phyloP scores from a whole-genome alignment of 2,797 vertebrate species.

The Pseudochaenichthys georgianus region DNA sequence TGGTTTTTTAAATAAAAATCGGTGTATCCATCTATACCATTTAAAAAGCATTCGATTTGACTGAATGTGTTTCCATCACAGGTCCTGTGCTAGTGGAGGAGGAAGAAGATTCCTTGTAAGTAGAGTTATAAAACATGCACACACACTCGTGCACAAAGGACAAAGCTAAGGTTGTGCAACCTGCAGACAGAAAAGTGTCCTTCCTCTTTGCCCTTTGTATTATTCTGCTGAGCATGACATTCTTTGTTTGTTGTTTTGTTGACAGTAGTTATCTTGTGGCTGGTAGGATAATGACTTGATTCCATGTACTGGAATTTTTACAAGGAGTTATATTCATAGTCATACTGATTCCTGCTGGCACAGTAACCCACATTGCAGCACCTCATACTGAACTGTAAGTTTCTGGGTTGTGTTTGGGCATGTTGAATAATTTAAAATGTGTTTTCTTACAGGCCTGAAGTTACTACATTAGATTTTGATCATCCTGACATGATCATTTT shows the following conservation, averaged over 20 bases:
- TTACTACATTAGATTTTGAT: constrained; percentile 18
- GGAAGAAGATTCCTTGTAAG: constrained; percentile 64
- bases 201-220: constrained; percentile 13
- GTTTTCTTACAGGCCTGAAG: constrained; percentile 46
- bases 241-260: neutral
- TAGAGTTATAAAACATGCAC: constrained; percentile 35
- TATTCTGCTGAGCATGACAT: constrained; percentile 20
- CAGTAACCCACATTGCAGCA: neutral
- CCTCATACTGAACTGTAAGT: neutral
- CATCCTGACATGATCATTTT: constrained; percentile 64
- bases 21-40: neutral
- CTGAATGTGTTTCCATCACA: constrained; percentile 28
- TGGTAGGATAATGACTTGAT: constrained; percentile 10
- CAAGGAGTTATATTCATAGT: neutral
- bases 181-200: constrained; percentile 39
- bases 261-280: neutral
- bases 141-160: neutral
- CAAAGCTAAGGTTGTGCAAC: constrained; percentile 33
- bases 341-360: neutral
- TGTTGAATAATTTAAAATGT: neutral
- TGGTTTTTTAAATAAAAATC: neutral
- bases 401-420: neutral
- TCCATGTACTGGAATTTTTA: neutral
- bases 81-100: constrained; percentile 37
- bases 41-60: neutral